Percentiles rank a stretch among this genome's conserved stretches.
These are phyloP conservation scores for Menidia menidia DNA, from an alignment of 2,797 vertebrate genomes.

Conservation along the genomic window DNA sequence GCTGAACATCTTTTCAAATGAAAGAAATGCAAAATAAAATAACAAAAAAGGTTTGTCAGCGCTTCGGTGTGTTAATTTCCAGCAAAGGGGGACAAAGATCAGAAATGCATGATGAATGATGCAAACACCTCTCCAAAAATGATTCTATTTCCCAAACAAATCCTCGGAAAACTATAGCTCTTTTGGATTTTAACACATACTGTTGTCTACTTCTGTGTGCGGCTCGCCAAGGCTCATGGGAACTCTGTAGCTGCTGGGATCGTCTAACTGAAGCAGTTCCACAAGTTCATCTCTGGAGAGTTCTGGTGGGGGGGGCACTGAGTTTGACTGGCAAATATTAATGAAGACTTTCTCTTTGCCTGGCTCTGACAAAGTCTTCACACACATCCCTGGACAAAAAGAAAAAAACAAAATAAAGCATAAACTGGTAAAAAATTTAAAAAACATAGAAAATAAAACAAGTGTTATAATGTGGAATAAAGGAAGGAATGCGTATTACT, in stretches of 20 bases:
- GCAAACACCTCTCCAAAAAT: too few species aligned
- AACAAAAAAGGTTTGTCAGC: too few species aligned
- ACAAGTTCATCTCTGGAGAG: conserved; percentile 86
- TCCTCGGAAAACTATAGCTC: too few species aligned
- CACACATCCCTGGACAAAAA: conserved; percentile 84
- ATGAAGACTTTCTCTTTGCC: conserved; percentile 87
- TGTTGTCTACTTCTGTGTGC: conserved; percentile 89
- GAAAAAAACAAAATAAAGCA: neutral
- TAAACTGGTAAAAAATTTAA: neutral
- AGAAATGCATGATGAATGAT: too few species aligned
- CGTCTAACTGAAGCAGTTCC: conserved; percentile 89
- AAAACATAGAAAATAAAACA: neutral
- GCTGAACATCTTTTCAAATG: too few species aligned
- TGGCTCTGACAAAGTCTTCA: conserved; percentile 83
- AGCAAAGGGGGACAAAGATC: too few species aligned
- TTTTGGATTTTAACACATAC: conserved; percentile 69
- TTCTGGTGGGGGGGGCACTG: conserved; percentile 86
- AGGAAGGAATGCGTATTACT: too few species aligned
- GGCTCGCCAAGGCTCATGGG: conserved; percentile 94
- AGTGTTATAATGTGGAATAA: neutral
- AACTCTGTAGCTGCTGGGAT: conserved; percentile 87
- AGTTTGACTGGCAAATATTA: conserved; percentile 89
- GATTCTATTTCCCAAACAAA: too few species aligned
- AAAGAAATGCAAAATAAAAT: too few species aligned
- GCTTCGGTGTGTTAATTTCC: too few species aligned